Percentiles rank a stretch among this genome's conserved stretches.
Conservation (phyloP, 1,140 invertebrate species). For the Ceratina japonica region DNA sequence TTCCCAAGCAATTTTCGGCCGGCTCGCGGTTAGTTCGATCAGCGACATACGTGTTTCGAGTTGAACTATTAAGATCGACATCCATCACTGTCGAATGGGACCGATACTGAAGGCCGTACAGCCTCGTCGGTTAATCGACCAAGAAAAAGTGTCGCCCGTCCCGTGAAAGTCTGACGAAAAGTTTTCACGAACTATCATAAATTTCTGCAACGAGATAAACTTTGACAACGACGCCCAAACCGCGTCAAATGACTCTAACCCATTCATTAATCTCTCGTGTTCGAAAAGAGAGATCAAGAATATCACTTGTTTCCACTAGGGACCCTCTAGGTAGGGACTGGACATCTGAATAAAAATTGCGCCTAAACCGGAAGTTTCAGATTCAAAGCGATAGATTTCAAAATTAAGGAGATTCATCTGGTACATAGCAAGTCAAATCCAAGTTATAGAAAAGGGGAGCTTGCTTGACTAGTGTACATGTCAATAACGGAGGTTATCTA, state of each 20-base stretch:
- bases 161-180: slow-evolving; percentile 13
- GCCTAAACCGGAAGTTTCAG: too few species aligned
- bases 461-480: too few species aligned
- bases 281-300: neutral
- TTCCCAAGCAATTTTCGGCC: slow-evolving; percentile 1
- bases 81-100: slow-evolving; percentile 42
- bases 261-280: neutral
- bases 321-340: too few species aligned
- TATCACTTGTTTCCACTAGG: neutral
- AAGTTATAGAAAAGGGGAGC: too few species aligned
- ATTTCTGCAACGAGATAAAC: slow-evolving; percentile 42
- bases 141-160: slow-evolving; percentile 24
- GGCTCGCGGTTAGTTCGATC: neutral
- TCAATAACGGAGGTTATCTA: too few species aligned
- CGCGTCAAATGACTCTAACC: neutral
- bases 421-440: too few species aligned
- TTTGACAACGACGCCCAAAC: slow-evolving; percentile 3
- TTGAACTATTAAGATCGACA: slow-evolving; percentile 47
- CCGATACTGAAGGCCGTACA: slow-evolving; percentile 31
- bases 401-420: too few species aligned
- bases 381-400: too few species aligned
- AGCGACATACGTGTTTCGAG: slow-evolving; percentile 20
- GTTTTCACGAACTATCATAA: slow-evolving; percentile 30
- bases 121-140: slow-evolving; percentile 32
- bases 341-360: too few species aligned